Conservation (phyloP, 1,140 invertebrate genomes). For the Habropoda laboriosa region DNA sequence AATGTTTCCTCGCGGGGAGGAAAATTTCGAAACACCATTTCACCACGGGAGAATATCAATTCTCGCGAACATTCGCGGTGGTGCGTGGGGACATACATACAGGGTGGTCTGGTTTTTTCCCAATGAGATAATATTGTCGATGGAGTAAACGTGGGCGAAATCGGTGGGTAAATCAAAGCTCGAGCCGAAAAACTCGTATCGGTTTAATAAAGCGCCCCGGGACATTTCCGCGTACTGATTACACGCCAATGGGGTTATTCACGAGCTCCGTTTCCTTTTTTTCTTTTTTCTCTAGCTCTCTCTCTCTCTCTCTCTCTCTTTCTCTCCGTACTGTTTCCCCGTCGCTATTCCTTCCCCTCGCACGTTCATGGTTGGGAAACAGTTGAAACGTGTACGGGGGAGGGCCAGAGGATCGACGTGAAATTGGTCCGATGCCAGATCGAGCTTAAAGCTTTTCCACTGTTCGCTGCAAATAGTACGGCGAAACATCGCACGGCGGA, state of each 20-base stretch:
- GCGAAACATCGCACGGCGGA: slow-evolving; percentile 33
- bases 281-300: not conserved
- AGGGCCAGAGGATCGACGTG: slow-evolving; percentile 57
- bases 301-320: too few relatives aligned
- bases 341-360: too few relatives aligned
- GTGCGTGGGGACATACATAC: too few relatives aligned
- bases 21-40: too few relatives aligned
- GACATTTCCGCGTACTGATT: slow-evolving; percentile 64
- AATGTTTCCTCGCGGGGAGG: too few relatives aligned
- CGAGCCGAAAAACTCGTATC: slow-evolving; percentile 48
- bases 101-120: not conserved
- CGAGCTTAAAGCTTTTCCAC: slow-evolving; percentile 63
- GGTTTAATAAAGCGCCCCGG: slow-evolving; percentile 66
- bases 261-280: slow-evolving; percentile 60
- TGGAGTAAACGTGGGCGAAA: slow-evolving; percentile 33
- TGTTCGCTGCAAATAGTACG: slow-evolving; percentile 55
- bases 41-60: not conserved
- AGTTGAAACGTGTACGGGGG: slow-evolving; percentile 50
- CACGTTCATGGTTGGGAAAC: not conserved
- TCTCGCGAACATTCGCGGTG: not conserved
- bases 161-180: slow-evolving; percentile 48
- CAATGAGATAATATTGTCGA: slow-evolving; percentile 38
- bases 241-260: slow-evolving; percentile 65
- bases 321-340: not conserved
- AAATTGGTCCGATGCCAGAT: slow-evolving; percentile 65